Base-by-base conservation (phyloP, 2,797 vertebrate species). In the Dromococcyx pavoninus region DNA sequence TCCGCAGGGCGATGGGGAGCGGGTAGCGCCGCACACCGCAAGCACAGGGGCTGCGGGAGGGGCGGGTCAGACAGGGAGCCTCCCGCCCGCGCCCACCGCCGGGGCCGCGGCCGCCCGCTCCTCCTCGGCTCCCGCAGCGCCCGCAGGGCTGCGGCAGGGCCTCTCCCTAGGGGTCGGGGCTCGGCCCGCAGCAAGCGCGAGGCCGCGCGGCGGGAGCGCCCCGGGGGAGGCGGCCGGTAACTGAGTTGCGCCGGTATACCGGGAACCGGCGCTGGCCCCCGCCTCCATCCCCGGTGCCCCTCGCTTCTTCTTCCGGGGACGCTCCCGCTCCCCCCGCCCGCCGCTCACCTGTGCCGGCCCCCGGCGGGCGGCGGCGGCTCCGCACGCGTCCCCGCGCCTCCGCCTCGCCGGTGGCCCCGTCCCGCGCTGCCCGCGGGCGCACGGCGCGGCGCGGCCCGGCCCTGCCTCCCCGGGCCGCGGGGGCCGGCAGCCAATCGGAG, bases 401-500 rank as follows among this genome's bases (percentile, higher is more conserved):
- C 27, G 28, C n/a, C 51, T 27, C 39, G 43, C 75, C 22, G 33
- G 58, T 51, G 17, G 28, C 56, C 30, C 28, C 11, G 51, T n/a
- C 30, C 69, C 28, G 84, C 33, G 32, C 44, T 58, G 61, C 69
- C 46, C 51, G 77, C 16, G 76, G 65, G 54, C 67, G 46, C 35
- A 7, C 65, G 44, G 81, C 62, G 7, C 60, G 32, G 37, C 54
- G 7, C 60, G 32, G 37, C 54, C 39, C 73, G 15, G 77, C 87
- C 46, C 66, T 12, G 75, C 88, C 91, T 79, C 72, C 58, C 48
- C 61, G 83, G 72, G 93, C 83, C 80, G 72, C 90, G 85, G 60
- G 86, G 66, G 30, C 27, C 67, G 62, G 89, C 88, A 96, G 92
- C 96, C 96, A 96, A 96, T 96, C 76, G 93, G 77, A 24, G 95